Conservation (phyloP, 2,113 vertebrate genomes). For the Syrrhaptes paradoxus region DNA sequence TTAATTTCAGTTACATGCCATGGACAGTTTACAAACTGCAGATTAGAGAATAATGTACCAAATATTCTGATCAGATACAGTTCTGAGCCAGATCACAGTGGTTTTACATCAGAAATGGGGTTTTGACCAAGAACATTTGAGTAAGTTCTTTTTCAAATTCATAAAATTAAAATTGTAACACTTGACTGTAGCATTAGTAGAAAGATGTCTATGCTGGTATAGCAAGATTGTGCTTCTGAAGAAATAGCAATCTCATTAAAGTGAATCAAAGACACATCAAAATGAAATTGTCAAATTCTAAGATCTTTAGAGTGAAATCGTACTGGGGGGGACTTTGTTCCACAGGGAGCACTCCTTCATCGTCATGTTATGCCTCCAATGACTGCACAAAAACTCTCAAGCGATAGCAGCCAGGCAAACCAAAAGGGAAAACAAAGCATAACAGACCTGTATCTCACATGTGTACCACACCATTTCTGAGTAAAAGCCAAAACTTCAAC, state of each 20-base stretch:
- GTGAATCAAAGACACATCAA: accelerated
- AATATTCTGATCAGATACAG: background rate
- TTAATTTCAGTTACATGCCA: background rate
- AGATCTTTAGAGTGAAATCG: background rate
- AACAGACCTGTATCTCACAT: background rate
- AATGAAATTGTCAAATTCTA: background rate
- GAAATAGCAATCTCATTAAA: background rate
- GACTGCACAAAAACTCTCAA: background rate
- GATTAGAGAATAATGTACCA: conserved; percentile 11
- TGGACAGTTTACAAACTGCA: background rate
- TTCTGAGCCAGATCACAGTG: background rate
- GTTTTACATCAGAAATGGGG: background rate
- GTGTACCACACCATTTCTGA: background rate
- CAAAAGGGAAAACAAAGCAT: background rate
- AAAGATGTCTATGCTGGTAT: background rate
- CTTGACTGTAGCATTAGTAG: background rate
- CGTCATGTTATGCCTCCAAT: background rate
- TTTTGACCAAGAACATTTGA: background rate
- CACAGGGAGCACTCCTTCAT: background rate
- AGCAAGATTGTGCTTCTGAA: background rate
- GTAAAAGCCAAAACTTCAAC: background rate
- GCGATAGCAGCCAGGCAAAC: background rate
- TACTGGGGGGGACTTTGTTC: background rate
- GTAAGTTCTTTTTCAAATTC: background rate
- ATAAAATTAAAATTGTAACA: background rate